These are phyloP conservation scores for Mimachlamys varia DNA, from an alignment of 2,888 invertebrate species.

Conservation along the genomic window DNA sequence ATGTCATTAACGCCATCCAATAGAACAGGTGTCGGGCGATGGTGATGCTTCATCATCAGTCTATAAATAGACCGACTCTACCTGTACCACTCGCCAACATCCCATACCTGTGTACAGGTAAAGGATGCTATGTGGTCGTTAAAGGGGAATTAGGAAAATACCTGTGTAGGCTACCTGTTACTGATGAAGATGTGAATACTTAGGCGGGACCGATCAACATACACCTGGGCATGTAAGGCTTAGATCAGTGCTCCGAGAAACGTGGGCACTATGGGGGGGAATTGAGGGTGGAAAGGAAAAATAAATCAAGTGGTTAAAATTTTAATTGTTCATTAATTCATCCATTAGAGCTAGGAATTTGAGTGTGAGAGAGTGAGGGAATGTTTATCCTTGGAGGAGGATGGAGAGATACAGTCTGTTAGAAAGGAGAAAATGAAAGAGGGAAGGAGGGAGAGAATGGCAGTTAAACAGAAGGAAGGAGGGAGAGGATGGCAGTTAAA, in stretches of 20 bases:
- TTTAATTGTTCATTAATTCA: too few species aligned
- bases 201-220: background rate
- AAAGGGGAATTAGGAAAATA: constrained; percentile 5
- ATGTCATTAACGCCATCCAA: background rate
- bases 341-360: too few species aligned
- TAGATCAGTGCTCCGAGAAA: background rate
- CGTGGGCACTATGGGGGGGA: background rate
- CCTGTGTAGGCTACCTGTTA: constrained; percentile 8
- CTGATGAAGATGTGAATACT: constrained; percentile 5
- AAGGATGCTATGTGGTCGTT: background rate
- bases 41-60: background rate
- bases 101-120: constrained; percentile 34
- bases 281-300: background rate
- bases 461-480: too few species aligned
- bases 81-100: background rate
- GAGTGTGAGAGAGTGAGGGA: too few species aligned
- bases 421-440: too few species aligned
- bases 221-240: background rate
- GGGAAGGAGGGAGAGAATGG: too few species aligned
- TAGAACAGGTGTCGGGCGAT: background rate
- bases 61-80: background rate
- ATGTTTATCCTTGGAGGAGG: too few species aligned
- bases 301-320: background rate
- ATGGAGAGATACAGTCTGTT: too few species aligned
- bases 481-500: too few species aligned